A percentile compares a stretch with the other conserved stretches of the same genome.
These are phyloP conservation scores for Garrulus glandarius DNA, from an alignment of 2,797 vertebrate genomes.

Conservation along the genomic window DNA sequence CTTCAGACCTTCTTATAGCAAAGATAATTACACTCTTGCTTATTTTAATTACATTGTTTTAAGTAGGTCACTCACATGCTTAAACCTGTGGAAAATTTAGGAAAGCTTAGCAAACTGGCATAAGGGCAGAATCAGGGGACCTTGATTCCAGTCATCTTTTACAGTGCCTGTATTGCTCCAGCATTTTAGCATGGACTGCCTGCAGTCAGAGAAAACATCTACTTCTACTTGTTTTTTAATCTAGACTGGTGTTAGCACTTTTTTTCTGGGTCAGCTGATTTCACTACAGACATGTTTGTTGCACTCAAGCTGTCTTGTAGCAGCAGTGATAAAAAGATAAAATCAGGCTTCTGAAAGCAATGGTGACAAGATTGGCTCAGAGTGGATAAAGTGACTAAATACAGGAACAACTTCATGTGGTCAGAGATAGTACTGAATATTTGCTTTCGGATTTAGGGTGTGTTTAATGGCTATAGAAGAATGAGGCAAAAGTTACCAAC, in stretches of 20 bases:
- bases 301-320: conserved; percentile 28
- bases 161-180: not conserved
- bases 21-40: not conserved
- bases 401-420: not conserved
- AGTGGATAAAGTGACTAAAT: not conserved
- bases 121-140: not conserved
- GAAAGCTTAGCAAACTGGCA: not conserved
- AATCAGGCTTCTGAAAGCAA: not conserved
- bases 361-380: not conserved
- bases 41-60: not conserved
- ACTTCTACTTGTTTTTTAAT: not conserved
- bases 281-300: not conserved
- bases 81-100: not conserved
- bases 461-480: not conserved
- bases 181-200: not conserved
- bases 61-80: not conserved
- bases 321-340: conserved; percentile 29
- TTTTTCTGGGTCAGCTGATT: conserved; percentile 44
- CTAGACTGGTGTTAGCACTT: not conserved
- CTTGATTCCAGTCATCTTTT: not conserved
- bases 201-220: not conserved
- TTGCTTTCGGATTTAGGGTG: not conserved
- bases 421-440: not conserved
- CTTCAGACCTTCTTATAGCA: not conserved
- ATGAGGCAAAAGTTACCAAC: not conserved